A percentile compares a stretch with the other conserved stretches of the same genome.
Evolutionary conservation across 2,888 invertebrate genomes (phyloP).

Genomic region (Sarcophaga caerulescens): DNA sequence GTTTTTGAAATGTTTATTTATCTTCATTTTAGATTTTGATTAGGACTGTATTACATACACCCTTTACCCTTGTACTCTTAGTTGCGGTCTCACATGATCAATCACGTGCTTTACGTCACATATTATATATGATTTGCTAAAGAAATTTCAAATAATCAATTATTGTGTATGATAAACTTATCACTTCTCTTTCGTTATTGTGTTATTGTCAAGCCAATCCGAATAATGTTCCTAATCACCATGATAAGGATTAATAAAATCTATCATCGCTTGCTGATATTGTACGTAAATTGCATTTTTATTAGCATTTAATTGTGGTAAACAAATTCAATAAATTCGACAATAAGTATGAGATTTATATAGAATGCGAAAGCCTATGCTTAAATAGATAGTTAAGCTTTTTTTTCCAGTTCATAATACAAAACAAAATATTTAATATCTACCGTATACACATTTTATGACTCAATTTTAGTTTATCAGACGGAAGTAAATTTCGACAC

Average conservation of each 20-base stretch:
- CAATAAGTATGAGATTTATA: slow-evolving; percentile 19
- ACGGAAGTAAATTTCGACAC: too few relatives aligned
- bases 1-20: too few relatives aligned
- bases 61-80: too few relatives aligned
- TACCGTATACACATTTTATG: too few relatives aligned
- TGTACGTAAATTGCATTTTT: slow-evolving; percentile 1
- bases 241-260: slow-evolving; percentile 32
- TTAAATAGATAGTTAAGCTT: too few relatives aligned
- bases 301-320: slow-evolving; percentile 22
- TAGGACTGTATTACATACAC: too few relatives aligned
- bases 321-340: slow-evolving; percentile 7
- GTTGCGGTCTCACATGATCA: slow-evolving; percentile 72
- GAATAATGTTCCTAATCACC: neutral
- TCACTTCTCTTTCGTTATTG: neutral
- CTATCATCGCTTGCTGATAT: neutral
- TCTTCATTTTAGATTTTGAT: too few relatives aligned
- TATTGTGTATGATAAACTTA: slow-evolving; percentile 3
- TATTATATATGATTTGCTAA: neutral
- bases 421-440: too few relatives aligned
- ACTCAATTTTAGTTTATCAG: too few relatives aligned
- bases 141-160: slow-evolving; percentile 30
- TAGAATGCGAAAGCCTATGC: neutral
- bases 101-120: slow-evolving; percentile 77
- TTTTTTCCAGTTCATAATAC: too few relatives aligned
- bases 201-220: neutral